Base-by-base conservation (phyloP, 35 echinoderm and acorn worm species). In the Anneissia japonica region DNA sequence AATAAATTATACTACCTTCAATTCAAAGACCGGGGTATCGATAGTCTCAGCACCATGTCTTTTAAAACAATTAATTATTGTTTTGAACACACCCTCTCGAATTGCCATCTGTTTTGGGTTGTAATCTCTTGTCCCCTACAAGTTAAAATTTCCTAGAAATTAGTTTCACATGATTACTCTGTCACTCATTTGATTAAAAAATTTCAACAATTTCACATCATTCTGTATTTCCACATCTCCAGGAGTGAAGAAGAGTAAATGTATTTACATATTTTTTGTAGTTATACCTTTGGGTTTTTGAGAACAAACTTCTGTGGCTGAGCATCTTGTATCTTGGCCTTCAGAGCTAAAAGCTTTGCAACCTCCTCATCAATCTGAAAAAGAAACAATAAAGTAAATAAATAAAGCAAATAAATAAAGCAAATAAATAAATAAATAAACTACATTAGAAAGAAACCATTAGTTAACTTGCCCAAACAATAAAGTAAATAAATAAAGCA, bases 11-110 rank as follows among this genome's bases (percentile, higher is more conserved):
- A 43, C 40, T 40, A 81, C 79, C 73, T 91, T 93, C n/a, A 98
- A 84, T 56, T 98, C 95, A 87, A 98, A 98, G 56, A 98, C 95
- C 0, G 95, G 95, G 9, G 95, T 98, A 85, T 98, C 95, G 26
- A 98, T 88, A 4, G 95, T 98, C 81, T 94, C 95, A 6, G 95
- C 91, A 28, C 95, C 95, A 31, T 98, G 95, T 33, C 96, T 89
- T 51, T 92, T 99, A 87, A 94, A 99, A 76, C 89, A 91, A 28
- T 93, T 89, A 16, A 91, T 41, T 30, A 98, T 91, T 6, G 89
- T 90, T 77, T 98, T 89, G 51, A 98, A 98, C 29, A 98, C 95
- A 35, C 89, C 89, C 55, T 97, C 89, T 33, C 95, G 90, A 6
- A 98, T 98, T 26, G 95, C 95, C 95, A 93, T 98, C 86, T 98